phyloP scores from a whole-genome alignment of 2,797 vertebrate genomes.

The Phrynocephalus vlangalii region DNA sequence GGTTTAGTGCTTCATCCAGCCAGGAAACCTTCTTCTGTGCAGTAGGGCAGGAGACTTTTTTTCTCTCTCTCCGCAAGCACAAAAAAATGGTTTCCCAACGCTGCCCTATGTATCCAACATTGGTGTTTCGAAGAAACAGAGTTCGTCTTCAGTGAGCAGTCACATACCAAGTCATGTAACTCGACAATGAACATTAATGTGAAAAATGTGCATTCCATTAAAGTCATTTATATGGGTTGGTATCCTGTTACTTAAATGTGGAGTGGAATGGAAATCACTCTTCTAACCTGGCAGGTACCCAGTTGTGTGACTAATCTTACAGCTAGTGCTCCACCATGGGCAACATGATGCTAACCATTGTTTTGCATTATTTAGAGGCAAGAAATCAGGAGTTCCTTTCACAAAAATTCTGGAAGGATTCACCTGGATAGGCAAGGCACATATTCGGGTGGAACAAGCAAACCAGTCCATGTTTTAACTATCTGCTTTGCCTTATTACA shows the following conservation, averaged over 20 bases:
- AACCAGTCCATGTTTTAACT: neutral
- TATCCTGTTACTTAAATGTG: too few relatives aligned
- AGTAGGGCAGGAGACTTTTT: neutral
- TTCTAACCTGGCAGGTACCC: too few relatives aligned
- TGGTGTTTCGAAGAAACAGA: neutral
- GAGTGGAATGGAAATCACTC: too few relatives aligned
- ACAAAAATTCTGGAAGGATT: neutral
- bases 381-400: neutral
- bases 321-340: too few relatives aligned
- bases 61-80: neutral
- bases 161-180: neutral
- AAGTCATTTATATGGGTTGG: slow-evolving; percentile 13
- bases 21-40: neutral
- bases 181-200: neutral
- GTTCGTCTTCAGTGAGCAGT: neutral
- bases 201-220: neutral
- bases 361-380: neutral
- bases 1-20: neutral
- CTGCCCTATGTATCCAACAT: neutral
- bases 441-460: neutral
- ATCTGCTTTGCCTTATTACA: neutral
- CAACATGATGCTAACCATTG: too few relatives aligned
- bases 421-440: neutral
- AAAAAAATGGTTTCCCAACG: neutral
- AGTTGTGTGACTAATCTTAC: too few relatives aligned